Base-by-base conservation (phyloP, 2,888 invertebrate genomes). In the Harmothoe impar region DNA sequence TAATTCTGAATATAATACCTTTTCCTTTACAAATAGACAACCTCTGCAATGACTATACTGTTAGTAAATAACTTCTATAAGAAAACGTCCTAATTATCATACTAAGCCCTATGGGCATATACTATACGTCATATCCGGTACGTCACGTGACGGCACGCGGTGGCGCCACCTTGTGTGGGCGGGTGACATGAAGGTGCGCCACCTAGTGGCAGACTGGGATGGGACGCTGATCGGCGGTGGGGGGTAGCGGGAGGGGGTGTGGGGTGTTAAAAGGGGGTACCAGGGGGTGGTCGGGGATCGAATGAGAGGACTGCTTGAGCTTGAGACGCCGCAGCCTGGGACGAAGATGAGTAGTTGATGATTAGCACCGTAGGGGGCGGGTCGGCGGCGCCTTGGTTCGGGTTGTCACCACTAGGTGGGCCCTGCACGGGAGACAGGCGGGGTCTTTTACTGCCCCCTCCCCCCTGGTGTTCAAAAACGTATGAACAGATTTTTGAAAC, bases 321-420 rank as follows among this genome's bases (percentile, higher is more conserved):
- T 3, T 81, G 81, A 35, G 81, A 33, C 81, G 23, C 81, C 43
- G 81, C 20, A 33, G 43, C 81, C 81, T 43, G 33, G 81, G 81
- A 81, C 81, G 81, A 35, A 35, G 81, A 81, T 81, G 81, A 43
- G 81, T 81, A 81, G 81, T 81, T 81, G 81, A n/a, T 81, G 81
- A 81, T 81, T 81, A 81, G 23, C 81, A 33, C 81, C 3, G 35
- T 43, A 81, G 81, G 81, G 81, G 35, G 81, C 81, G 81, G 33
- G 43, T 43, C 43, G 35, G 81, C 43, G 81, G 81, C 81, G 81
- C 81, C 35, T 35, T 33, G 81, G 43, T 43, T 33, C 81, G 81
- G 33, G 23, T 81, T 81, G 81, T 81, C 81, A 81, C 81, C 81
- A n/a, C 81, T 43, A 33, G 81, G 81, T 33, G 43, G 31, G 0